Evolutionary conservation across 2,797 vertebrate genomes (phyloP).

Genomic region (Labeo calbasu): DNA sequence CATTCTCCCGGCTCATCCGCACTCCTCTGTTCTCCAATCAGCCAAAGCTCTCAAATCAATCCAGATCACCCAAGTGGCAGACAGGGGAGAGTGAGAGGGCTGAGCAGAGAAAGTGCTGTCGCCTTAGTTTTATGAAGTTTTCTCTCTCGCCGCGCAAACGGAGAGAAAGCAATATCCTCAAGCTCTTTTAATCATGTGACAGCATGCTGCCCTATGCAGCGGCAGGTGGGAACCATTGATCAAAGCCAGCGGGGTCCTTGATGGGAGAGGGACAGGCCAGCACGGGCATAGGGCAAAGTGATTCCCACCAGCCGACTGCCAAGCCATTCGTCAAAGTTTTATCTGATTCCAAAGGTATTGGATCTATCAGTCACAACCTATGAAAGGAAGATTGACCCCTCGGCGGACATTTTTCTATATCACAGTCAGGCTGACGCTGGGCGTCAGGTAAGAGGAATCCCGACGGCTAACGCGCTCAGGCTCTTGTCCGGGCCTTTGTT

Average conservation of each 20-base stretch:
- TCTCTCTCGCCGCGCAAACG: slow-evolving; percentile 71
- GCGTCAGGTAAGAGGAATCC: slow-evolving; percentile 64
- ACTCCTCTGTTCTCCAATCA: slow-evolving; percentile 60
- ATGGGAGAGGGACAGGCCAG: slow-evolving; percentile 82
- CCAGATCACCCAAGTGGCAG: slow-evolving; percentile 61
- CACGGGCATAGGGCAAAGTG: slow-evolving; percentile 72
- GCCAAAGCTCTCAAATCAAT: slow-evolving; percentile 64
- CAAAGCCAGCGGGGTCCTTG: slow-evolving; percentile 82
- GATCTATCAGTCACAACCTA: slow-evolving; percentile 92
- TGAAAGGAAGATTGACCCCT: slow-evolving; percentile 87
- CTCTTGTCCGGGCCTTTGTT: slow-evolving; percentile 66
- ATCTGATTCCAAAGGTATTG: slow-evolving; percentile 96
- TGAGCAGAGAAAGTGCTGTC: slow-evolving; percentile 66
- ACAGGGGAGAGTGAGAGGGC: slow-evolving; percentile 54
- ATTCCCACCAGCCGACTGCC: slow-evolving; percentile 69
- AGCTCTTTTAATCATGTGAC: slow-evolving; percentile 81
- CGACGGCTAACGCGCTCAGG: slow-evolving; percentile 66
- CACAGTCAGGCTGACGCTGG: slow-evolving; percentile 76
- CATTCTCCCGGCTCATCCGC: slow-evolving; percentile 57
- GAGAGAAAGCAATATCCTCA: slow-evolving; percentile 83
- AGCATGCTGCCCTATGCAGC: slow-evolving; percentile 73
- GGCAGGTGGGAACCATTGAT: slow-evolving; percentile 82
- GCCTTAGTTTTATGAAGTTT: slow-evolving; percentile 79
- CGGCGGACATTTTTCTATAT: slow-evolving; percentile 81
- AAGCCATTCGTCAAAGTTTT: slow-evolving; percentile 96